Percentiles rank a stretch among this genome's conserved stretches.
These are phyloP conservation scores for Lonchura striata DNA, from an alignment of 2,113 vertebrate genomes.

Conservation along the genomic window DNA sequence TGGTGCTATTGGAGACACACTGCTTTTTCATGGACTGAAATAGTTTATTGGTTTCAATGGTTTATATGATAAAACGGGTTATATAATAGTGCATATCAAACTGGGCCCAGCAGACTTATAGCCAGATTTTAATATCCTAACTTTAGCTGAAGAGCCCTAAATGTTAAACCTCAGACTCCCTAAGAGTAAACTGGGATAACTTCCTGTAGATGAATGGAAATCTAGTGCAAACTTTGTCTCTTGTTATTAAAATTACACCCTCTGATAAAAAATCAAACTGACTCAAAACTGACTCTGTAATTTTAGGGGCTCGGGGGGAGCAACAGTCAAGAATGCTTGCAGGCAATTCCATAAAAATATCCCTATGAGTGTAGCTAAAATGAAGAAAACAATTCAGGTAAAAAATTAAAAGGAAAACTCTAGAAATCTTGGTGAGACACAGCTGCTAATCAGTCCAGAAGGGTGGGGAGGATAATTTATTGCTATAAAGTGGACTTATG, in stretches of 20 bases:
- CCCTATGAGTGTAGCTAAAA: background rate
- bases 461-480: conserved; percentile 76
- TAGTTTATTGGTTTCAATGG: background rate
- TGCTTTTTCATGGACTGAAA: background rate
- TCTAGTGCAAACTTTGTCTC: background rate
- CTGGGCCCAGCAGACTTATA: background rate
- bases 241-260: background rate
- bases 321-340: background rate
- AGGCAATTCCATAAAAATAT: background rate
- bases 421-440: background rate
- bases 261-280: background rate
- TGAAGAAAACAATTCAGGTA: conserved; percentile 33
- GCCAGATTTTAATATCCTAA: background rate
- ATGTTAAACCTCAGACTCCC: background rate
- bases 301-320: background rate
- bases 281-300: background rate
- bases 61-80: background rate
- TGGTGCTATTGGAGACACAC: background rate
- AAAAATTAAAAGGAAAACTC: conserved; percentile 49
- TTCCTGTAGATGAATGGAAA: background rate
- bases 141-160: background rate
- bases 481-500: conserved; percentile 72
- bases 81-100: background rate
- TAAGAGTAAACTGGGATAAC: background rate
- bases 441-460: conserved; percentile 61